Percentiles rank a stretch among this genome's conserved stretches.
Evolutionary conservation across 2,888 invertebrate genomes (phyloP).

Genomic region (Brachyopa scutellaris): DNA sequence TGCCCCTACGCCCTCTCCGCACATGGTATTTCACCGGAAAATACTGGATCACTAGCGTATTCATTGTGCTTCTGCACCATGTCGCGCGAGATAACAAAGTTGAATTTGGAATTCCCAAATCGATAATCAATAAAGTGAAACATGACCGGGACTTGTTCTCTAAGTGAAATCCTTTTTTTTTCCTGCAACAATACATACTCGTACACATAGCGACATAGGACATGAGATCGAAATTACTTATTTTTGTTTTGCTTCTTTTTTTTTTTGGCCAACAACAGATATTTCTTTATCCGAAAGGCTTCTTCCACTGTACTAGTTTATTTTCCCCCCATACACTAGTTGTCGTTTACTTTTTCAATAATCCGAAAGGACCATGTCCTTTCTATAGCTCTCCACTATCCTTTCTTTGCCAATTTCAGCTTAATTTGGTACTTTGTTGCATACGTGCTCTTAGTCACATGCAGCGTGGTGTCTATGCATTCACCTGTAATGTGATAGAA

Average conservation of each 20-base stretch:
- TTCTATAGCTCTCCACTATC: constrained; percentile 22
- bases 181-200: neutral
- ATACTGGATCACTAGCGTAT: constrained; percentile 55
- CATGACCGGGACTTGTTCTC: constrained; percentile 71
- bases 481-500: constrained; percentile 67
- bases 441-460: constrained; percentile 55
- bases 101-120: constrained; percentile 80
- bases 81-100: constrained; percentile 55
- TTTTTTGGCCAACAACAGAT: neutral
- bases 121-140: constrained; percentile 80
- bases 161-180: constrained; percentile 58
- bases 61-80: constrained; percentile 60
- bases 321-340: neutral
- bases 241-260: constrained; percentile 3
- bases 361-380: constrained; percentile 64
- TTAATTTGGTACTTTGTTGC: constrained; percentile 69
- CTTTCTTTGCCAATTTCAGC: constrained; percentile 62
- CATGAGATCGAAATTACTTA: constrained; percentile 56
- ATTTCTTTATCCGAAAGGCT: constrained; percentile 54
- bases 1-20: constrained; percentile 23
- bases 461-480: constrained; percentile 48
- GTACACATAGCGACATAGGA: constrained; percentile 12
- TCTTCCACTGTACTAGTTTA: constrained; percentile 38
- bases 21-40: neutral
- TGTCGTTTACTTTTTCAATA: constrained; percentile 66